Percentiles rank a stretch among this genome's conserved stretches.
Evolutionary conservation across 2,888 invertebrate genomes (phyloP).

Genomic region (Agrochola litura): DNA sequence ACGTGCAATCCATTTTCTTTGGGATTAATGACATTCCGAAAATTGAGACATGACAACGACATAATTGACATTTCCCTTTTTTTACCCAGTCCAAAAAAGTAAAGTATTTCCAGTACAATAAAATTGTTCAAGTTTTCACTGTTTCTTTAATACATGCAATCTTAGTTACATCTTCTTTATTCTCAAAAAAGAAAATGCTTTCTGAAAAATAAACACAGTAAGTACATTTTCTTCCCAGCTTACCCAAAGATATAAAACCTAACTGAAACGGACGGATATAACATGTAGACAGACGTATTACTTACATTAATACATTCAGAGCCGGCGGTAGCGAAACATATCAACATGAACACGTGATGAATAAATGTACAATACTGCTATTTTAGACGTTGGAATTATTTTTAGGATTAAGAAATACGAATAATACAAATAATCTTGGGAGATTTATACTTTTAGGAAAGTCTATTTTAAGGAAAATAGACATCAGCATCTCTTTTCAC

Average conservation of each 20-base stretch:
- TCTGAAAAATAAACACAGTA: conserved; percentile 11
- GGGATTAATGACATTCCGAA: too few species aligned
- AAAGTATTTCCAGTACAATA: too few species aligned
- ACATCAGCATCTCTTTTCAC: neutral
- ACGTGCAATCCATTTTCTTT: too few species aligned
- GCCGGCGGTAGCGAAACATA: neutral
- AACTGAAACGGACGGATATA: conserved; percentile 1
- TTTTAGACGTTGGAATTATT: conserved; percentile 1
- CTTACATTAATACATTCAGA: conserved; percentile 10
- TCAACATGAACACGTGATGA: conserved; percentile 22
- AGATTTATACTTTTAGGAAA: neutral
- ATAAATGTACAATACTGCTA: conserved; percentile 39
- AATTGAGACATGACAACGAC: too few species aligned
- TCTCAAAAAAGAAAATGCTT: too few species aligned
- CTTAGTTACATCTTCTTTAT: too few species aligned
- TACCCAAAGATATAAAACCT: neutral
- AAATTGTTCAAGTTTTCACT: too few species aligned
- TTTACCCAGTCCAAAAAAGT: too few species aligned
- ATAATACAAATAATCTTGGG: neutral
- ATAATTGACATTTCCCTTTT: too few species aligned
- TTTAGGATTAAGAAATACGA: conserved; percentile 14
- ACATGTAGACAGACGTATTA: conserved; percentile 18
- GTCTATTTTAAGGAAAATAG: neutral
- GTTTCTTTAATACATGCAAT: too few species aligned
- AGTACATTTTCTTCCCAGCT: conserved; percentile 3